These are phyloP conservation scores for Plebejus anna DNA, from an alignment of 2,888 invertebrate species.

Conservation along the genomic window DNA sequence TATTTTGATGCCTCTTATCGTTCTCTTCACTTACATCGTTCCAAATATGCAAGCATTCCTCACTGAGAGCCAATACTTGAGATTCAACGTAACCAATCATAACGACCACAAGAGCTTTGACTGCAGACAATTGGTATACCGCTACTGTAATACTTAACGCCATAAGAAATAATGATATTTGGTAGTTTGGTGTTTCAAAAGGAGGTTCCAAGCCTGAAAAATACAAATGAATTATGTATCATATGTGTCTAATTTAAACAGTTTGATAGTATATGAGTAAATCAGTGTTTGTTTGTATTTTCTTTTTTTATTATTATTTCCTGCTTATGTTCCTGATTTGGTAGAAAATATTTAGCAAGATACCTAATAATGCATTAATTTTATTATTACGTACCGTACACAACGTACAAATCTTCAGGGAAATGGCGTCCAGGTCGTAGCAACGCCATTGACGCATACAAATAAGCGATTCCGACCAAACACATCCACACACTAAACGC, in stretches of 20 bases:
- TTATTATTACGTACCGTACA: conserved; percentile 44
- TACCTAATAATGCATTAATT: too few species aligned
- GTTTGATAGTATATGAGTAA: too few species aligned
- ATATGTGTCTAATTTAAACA: too few species aligned
- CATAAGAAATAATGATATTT: conserved; percentile 30
- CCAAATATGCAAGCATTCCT: conserved; percentile 51
- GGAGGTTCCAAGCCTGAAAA: conserved; percentile 33
- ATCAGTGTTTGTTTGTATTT: too few species aligned
- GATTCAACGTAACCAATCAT: conserved; percentile 54
- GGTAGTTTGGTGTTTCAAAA: conserved; percentile 32
- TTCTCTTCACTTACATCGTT: conserved; percentile 43
- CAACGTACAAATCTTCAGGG: conserved; percentile 44
- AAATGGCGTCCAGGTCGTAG: conserved; percentile 51
- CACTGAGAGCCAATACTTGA: conserved; percentile 51
- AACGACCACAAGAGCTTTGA: conserved; percentile 49
- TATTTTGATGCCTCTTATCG: conserved; percentile 26
- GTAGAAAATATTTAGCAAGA: too few species aligned
- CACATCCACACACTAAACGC: conserved; percentile 52
- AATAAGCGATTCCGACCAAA: conserved; percentile 47
- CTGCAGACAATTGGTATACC: conserved; percentile 46
- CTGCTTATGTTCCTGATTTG: too few species aligned
- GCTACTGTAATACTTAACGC: conserved; percentile 15
- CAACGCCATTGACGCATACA: conserved; percentile 46
- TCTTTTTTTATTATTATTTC: too few species aligned
- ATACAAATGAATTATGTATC: background rate